Evolutionary conservation across 2,113 vertebrate genomes (phyloP).

Genomic region (Oceanodroma tethys): DNA sequence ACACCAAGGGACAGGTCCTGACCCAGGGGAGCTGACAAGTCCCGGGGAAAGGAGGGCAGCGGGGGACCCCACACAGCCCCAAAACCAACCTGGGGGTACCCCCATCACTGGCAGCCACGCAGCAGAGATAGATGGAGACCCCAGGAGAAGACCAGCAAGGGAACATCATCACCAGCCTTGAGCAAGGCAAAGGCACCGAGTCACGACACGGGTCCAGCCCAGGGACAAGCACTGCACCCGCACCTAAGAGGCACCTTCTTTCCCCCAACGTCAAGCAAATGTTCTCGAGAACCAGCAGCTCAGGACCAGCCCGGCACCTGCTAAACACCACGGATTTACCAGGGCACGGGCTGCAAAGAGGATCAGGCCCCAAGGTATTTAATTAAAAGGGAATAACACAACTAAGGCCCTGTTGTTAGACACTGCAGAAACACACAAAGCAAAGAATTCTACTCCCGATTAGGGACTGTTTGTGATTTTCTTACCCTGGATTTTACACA

Average conservation of each 20-base stretch:
- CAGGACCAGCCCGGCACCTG: background rate
- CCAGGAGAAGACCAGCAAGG: background rate
- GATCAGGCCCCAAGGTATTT: background rate
- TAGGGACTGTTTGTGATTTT: background rate
- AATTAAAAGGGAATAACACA: conserved; percentile 1
- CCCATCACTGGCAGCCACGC: accelerated
- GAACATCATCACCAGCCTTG: accelerated
- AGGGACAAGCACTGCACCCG: background rate
- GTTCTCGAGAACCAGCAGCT: background rate
- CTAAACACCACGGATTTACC: background rate
- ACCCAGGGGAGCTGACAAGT: background rate
- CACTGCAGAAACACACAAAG: background rate
- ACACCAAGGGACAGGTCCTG: background rate
- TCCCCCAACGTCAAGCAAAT: background rate
- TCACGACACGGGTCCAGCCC: background rate
- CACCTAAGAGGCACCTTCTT: no score
- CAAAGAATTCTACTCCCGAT: background rate
- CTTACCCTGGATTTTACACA: background rate
- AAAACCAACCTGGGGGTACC: background rate
- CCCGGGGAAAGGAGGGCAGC: background rate
- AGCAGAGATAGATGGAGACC: background rate
- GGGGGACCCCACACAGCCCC: background rate
- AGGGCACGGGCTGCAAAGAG: background rate
- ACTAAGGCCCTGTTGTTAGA: background rate
- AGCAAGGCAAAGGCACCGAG: background rate